These are phyloP conservation scores for Gracilinanus agilis DNA, from an alignment of 2,113 vertebrate genomes.

Conservation along the genomic window DNA sequence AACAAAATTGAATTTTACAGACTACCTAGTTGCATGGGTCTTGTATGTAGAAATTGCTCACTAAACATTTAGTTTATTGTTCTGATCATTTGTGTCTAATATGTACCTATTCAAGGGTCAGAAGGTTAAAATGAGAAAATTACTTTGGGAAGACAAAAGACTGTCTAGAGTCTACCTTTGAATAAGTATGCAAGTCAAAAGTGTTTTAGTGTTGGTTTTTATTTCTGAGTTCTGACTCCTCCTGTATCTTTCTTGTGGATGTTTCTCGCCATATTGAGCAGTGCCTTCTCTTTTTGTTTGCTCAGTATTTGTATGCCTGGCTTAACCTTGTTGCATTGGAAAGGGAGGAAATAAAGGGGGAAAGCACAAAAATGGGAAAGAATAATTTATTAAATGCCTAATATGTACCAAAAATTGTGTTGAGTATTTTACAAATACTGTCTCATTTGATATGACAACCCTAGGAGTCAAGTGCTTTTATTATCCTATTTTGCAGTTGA, in stretches of 20 bases:
- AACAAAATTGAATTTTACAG: not conserved
- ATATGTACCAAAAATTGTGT: not conserved
- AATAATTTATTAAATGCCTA: not conserved
- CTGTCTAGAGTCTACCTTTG: not conserved
- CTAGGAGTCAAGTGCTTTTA: not conserved
- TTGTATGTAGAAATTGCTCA: constrained; percentile 35
- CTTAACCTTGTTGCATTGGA: not conserved
- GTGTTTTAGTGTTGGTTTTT: not conserved
- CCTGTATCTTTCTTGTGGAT: not conserved
- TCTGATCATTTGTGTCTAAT: constrained; percentile 27
- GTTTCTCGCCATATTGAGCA: too few species aligned
- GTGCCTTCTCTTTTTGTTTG: fast-evolving
- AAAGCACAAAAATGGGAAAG: not conserved
- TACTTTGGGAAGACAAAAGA: not conserved
- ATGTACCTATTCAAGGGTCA: constrained; percentile 21
- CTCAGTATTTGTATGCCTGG: not conserved
- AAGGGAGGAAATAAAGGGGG: not conserved
- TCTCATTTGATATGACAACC: not conserved
- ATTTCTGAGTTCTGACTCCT: not conserved
- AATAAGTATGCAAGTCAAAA: not conserved
- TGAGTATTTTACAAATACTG: not conserved
- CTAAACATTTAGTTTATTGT: not conserved
- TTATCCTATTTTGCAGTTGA: not conserved
- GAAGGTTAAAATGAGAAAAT: not conserved
- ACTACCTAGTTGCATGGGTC: not conserved